Percentiles rank a stretch among this genome's conserved stretches.
Evolutionary conservation across 2,797 vertebrate genomes (phyloP).

Genomic region (Cossypha niveicapilla): DNA sequence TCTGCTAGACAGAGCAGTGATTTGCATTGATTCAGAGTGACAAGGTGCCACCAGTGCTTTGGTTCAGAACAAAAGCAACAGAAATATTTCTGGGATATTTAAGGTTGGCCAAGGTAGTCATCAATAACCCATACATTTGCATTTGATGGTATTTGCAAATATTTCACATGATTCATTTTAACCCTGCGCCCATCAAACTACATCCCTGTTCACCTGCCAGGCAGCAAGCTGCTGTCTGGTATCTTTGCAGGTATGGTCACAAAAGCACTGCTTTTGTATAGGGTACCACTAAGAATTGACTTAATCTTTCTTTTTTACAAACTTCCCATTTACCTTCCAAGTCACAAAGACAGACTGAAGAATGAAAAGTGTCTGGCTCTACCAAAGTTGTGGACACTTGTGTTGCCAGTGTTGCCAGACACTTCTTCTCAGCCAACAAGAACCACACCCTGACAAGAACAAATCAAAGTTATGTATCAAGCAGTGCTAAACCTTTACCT

Average conservation of each 20-base stretch:
- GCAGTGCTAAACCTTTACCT: background rate
- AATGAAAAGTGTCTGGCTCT: background rate
- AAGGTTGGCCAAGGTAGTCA: background rate
- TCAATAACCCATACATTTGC: background rate
- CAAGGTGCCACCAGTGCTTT: background rate
- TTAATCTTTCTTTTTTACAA: background rate
- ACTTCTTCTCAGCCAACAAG: background rate
- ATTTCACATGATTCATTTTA: background rate
- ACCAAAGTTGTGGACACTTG: background rate
- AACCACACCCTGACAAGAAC: background rate
- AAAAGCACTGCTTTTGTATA: background rate
- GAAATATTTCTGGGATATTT: background rate
- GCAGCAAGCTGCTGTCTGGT: background rate
- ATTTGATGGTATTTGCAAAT: background rate
- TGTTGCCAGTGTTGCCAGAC: background rate
- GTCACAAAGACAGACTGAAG: background rate
- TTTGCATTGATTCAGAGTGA: background rate
- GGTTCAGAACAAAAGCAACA: background rate
- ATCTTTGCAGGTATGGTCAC: background rate
- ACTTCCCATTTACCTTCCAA: background rate
- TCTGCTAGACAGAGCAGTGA: background rate
- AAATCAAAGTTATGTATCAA: background rate
- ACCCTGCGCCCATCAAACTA: background rate
- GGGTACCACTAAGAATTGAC: background rate
- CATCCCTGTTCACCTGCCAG: background rate